Evolutionary conservation across 1,140 invertebrate genomes (phyloP).

Genomic region (Drosophila ananassae): DNA sequence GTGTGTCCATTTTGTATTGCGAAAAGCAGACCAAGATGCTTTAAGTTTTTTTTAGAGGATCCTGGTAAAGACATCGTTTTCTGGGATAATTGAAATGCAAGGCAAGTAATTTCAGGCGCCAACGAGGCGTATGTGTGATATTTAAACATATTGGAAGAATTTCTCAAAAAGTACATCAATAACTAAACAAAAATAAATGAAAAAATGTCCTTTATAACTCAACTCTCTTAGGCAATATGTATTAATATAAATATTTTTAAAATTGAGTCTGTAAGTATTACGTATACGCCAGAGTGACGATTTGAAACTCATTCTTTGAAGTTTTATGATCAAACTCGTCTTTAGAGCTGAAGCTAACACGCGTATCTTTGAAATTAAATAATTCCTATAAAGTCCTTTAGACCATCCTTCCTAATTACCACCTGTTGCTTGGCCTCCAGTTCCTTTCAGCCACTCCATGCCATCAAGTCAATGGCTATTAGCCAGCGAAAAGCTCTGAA

Average conservation of each 20-base stretch:
- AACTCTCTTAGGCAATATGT: too few species aligned
- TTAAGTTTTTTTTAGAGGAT: not conserved
- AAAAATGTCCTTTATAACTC: too few species aligned
- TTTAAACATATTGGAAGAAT: too few species aligned
- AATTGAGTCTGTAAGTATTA: too few species aligned
- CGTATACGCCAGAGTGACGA: too few species aligned
- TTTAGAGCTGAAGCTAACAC: not conserved
- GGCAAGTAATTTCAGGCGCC: not conserved
- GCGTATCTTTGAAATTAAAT: not conserved
- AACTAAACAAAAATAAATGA: too few species aligned
- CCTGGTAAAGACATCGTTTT: not conserved
- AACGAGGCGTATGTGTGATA: not conserved
- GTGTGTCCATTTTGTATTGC: constrained; percentile 31
- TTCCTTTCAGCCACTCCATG: constrained; percentile 8
- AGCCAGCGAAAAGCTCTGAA: constrained; percentile 45
- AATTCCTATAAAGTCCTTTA: not conserved
- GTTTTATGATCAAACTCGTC: not conserved
- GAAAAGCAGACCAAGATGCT: not conserved
- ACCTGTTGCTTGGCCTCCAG: constrained; percentile 52
- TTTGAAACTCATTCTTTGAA: too few species aligned
- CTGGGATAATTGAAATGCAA: constrained; percentile 51
- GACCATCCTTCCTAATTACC: not conserved
- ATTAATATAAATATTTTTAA: too few species aligned
- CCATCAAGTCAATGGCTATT: constrained; percentile 32
- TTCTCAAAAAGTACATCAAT: too few species aligned